Percentiles rank a stretch among this genome's conserved stretches.
Conservation (phyloP, 2,797 vertebrate species). For the Falco rusticolus region DNA sequence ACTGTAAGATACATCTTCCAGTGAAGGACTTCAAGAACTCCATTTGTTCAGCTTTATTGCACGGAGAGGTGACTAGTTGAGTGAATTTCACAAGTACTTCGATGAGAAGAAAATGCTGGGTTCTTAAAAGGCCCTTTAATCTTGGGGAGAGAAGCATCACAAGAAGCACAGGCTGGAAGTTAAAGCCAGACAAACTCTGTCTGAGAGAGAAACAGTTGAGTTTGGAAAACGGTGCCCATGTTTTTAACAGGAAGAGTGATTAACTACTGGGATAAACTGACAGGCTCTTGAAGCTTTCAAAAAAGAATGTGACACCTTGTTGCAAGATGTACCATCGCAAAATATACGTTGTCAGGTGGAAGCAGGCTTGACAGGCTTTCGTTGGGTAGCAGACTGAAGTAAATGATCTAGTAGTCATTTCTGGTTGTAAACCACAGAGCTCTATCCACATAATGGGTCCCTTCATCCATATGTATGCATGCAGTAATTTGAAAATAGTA, state of each 20-base stretch:
- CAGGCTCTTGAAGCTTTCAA: neutral
- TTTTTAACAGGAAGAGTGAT: neutral
- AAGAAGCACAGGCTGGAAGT: neutral
- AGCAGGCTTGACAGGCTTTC: neutral
- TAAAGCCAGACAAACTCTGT: neutral
- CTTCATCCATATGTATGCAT: neutral
- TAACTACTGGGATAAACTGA: neutral
- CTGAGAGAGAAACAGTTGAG: neutral
- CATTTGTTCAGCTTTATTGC: neutral
- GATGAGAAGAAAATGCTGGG: neutral
- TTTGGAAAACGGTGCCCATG: neutral
- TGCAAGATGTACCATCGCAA: neutral
- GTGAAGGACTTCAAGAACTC: neutral
- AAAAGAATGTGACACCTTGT: neutral
- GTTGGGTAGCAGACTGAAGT: neutral
- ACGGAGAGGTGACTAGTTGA: neutral
- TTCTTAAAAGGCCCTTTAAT: neutral
- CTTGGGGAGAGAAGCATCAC: neutral
- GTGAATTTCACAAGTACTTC: neutral
- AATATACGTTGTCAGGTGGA: neutral
- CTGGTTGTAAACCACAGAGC: neutral
- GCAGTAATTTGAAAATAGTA: neutral
- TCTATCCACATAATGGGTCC: neutral
- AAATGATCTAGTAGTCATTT: neutral
- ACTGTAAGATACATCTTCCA: neutral